Evolutionary conservation across 2,797 vertebrate genomes (phyloP).

Genomic region (Todus mexicanus): DNA sequence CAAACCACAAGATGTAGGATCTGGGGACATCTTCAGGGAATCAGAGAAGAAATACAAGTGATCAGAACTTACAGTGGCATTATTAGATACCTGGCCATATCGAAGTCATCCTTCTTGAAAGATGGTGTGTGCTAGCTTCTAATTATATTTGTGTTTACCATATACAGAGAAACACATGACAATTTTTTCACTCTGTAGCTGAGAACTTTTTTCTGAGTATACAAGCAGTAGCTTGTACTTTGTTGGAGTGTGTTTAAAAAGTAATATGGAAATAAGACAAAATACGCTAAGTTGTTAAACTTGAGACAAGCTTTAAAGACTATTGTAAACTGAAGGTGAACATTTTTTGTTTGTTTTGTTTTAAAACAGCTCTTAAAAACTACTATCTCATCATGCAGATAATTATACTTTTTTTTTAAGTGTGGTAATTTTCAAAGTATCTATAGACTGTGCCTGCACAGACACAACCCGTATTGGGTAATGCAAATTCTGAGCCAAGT

Average conservation of each 20-base stretch:
- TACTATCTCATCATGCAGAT: not conserved
- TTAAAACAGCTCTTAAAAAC: not conserved
- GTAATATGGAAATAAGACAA: not conserved
- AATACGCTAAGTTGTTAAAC: not conserved
- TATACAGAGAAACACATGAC: not conserved
- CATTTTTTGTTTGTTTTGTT: not conserved
- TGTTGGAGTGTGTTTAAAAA: not conserved
- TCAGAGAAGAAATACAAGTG: not conserved
- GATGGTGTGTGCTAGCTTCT: not conserved
- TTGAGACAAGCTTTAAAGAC: not conserved
- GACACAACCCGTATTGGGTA: constrained; percentile 17
- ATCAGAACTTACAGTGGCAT: not conserved
- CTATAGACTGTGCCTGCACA: constrained; percentile 10
- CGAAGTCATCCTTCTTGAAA: not conserved
- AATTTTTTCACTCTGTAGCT: not conserved
- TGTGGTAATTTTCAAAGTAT: not conserved
- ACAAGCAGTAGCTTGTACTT: not conserved
- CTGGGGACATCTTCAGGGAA: not conserved
- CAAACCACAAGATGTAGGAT: not conserved
- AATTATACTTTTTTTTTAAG: not conserved
- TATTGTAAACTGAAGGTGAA: not conserved
- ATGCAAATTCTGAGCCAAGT: constrained; percentile 30
- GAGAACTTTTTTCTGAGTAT: not conserved
- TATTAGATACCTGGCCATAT: not conserved
- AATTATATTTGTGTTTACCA: not conserved